These are phyloP conservation scores for Passer domesticus DNA, from an alignment of 2,113 vertebrate genomes.

Conservation along the genomic window DNA sequence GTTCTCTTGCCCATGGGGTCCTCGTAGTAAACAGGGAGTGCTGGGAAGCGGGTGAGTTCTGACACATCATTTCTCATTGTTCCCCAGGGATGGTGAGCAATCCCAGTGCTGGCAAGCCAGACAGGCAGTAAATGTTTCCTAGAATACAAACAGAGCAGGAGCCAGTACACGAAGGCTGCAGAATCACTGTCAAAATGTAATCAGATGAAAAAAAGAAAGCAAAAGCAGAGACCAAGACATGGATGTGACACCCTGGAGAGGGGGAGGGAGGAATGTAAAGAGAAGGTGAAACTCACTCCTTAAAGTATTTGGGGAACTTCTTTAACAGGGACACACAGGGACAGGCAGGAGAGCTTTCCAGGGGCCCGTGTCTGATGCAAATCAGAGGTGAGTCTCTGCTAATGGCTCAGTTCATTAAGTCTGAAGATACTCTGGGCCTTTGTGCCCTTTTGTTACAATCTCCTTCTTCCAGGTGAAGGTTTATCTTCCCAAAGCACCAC, in stretches of 20 bases:
- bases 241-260: neutral
- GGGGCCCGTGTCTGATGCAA: neutral
- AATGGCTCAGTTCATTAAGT: neutral
- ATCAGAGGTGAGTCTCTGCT: neutral
- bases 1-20: constrained; percentile 41
- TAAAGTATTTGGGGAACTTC: neutral
- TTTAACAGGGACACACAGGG: neutral
- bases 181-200: constrained; percentile 28
- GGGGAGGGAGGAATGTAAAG: neutral
- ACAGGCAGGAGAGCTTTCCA: neutral
- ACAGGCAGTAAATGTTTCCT: constrained; percentile 53
- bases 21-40: constrained; percentile 38
- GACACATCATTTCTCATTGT: constrained; percentile 58
- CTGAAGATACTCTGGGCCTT: neutral
- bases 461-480: neutral
- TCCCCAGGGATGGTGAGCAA: constrained; percentile 45
- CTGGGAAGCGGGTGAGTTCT: constrained; percentile 34
- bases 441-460: neutral
- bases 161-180: neutral
- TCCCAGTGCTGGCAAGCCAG: constrained; percentile 20
- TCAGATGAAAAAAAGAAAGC: neutral
- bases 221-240: neutral
- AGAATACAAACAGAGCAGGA: constrained; percentile 27
- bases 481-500: neutral
- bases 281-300: neutral